These are phyloP conservation scores for Idaea straminata DNA, from an alignment of 2,888 invertebrate species.

Conservation along the genomic window DNA sequence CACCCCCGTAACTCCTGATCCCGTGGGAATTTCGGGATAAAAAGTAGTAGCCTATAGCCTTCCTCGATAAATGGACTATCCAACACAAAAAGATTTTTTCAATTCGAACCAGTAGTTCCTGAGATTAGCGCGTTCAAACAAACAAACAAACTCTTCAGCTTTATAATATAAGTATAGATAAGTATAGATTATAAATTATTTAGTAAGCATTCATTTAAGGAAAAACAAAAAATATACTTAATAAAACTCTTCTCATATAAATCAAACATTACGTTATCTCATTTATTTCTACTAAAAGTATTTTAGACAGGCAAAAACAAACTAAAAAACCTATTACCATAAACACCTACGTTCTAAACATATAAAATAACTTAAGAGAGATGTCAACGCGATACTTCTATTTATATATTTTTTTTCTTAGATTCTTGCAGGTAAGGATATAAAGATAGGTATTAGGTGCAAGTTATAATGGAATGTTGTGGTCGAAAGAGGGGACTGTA, in stretches of 20 bases:
- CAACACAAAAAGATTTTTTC: too few relatives aligned
- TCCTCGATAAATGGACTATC: too few relatives aligned
- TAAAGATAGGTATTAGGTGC: conserved; percentile 66
- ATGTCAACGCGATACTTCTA: conserved; percentile 64
- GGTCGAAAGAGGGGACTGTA: conserved; percentile 46
- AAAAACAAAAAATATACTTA: background rate
- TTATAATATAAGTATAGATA: too few relatives aligned
- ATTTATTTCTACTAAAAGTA: conserved; percentile 3
- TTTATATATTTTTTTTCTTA: conserved; percentile 46
- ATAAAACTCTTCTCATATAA: background rate
- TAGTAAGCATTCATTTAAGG: background rate
- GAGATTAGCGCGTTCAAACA: too few relatives aligned
- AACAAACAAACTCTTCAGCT: too few relatives aligned
- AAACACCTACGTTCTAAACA: conserved; percentile 12
- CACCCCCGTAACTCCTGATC: too few relatives aligned
- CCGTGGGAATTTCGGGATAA: too few relatives aligned
- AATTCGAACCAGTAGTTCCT: too few relatives aligned
- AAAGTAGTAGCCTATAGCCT: too few relatives aligned
- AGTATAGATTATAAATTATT: too few relatives aligned
- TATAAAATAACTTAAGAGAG: conserved; percentile 37
- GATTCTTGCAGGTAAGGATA: conserved; percentile 64
- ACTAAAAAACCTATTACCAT: conserved; percentile 21
- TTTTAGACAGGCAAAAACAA: conserved; percentile 14
- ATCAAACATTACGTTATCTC: background rate
- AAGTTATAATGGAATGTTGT: conserved; percentile 71